phyloP scores from a whole-genome alignment of 2,888 invertebrate genomes.

The Petrolisthes manimaculis region DNA sequence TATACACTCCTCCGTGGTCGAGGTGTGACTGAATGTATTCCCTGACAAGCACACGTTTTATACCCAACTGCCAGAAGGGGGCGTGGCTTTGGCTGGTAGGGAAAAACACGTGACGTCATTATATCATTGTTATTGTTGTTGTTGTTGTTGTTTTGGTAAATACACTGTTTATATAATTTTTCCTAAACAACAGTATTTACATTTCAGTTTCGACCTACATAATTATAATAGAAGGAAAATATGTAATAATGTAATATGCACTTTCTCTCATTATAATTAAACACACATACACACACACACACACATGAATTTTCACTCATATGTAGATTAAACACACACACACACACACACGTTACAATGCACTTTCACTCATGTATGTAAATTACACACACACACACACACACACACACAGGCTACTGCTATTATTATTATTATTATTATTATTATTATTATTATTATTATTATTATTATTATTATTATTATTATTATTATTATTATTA shows the following conservation, averaged over 20 bases:
- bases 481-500: too few relatives aligned
- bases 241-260: not conserved
- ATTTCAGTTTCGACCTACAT: too few relatives aligned
- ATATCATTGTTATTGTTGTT: not conserved
- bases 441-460: not conserved
- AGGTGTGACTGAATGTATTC: too few relatives aligned
- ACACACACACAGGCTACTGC: not conserved
- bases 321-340: not conserved
- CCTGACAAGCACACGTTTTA: too few relatives aligned
- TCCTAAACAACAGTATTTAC: not conserved
- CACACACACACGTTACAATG: not conserved
- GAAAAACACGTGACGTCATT: too few relatives aligned
- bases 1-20: too few relatives aligned
- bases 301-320: not conserved
- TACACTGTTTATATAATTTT: not conserved
- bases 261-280: not conserved
- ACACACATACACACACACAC: conserved; percentile 12
- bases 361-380: not conserved
- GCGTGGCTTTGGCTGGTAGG: too few relatives aligned
- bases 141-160: not conserved
- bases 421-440: not conserved
- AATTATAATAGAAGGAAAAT: too few relatives aligned
- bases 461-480: not conserved
- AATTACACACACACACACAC: not conserved
- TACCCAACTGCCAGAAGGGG: too few relatives aligned